Evolutionary conservation across 1,140 invertebrate genomes (phyloP).

Genomic region (Lepeophtheirus salmonis): DNA sequence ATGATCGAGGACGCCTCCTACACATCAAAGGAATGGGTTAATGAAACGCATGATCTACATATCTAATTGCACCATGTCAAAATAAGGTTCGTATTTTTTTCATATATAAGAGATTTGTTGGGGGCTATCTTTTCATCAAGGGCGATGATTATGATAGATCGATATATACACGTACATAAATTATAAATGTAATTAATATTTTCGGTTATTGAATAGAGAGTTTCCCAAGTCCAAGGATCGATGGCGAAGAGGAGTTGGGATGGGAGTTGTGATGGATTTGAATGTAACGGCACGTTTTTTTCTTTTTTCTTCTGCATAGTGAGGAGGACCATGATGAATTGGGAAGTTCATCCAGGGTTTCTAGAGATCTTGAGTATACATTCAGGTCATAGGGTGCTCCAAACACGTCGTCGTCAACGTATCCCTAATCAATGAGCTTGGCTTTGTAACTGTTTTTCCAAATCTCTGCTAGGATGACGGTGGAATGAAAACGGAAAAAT

Average conservation of each 20-base stretch:
- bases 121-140: no score
- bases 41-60: no score
- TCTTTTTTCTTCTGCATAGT: neutral
- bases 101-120: no score
- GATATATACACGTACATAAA: no score
- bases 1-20: no score
- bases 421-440: constrained; percentile 15
- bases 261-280: neutral
- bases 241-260: neutral
- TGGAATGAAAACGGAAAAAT: constrained; percentile 73
- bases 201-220: neutral
- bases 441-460: constrained; percentile 96
- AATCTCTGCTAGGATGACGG: constrained; percentile 86
- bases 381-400: constrained; percentile 35
- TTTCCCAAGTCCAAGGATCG: neutral
- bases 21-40: no score
- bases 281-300: neutral
- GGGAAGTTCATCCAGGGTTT: constrained; percentile 1
- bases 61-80: no score
- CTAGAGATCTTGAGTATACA: neutral
- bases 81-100: no score
- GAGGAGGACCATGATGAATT: neutral
- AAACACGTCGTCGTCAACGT: constrained; percentile 35
- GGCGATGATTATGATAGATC: no score
- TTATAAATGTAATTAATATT: no score